phyloP scores from a whole-genome alignment of 2,113 vertebrate genomes.

The Semicossyphus pulcher region DNA sequence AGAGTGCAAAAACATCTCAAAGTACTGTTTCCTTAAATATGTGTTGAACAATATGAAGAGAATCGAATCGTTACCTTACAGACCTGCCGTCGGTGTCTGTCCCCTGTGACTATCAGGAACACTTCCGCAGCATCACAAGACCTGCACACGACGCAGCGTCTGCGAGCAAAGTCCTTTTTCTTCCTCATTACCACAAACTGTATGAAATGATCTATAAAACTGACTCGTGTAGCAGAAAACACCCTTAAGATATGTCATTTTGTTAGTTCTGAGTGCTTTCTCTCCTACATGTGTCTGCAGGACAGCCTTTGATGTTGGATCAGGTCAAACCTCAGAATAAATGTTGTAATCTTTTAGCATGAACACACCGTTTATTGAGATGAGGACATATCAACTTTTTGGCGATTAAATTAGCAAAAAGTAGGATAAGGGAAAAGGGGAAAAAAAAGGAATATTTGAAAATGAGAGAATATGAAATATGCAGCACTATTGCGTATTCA shows the following conservation, averaged over 20 bases:
- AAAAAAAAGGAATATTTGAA: no score
- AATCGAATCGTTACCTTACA: conserved; percentile 59
- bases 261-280: background rate
- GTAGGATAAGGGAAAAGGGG: no score
- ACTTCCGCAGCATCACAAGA: conserved; percentile 73
- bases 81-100: conserved; percentile 34
- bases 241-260: no score
- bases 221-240: conserved; percentile 1
- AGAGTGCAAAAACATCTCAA: background rate
- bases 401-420: no score
- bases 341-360: no score
- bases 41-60: background rate
- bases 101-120: conserved; percentile 28
- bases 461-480: no score
- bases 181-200: conserved; percentile 66
- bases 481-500: no score
- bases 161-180: conserved; percentile 80
- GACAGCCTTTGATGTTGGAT: no score
- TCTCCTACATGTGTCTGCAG: background rate
- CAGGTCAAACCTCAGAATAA: no score
- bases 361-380: no score
- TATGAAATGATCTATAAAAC: conserved; percentile 29
- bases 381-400: no score
- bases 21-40: background rate
- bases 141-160: conserved; percentile 25